Conservation (phyloP, 2,888 invertebrate genomes). For the Aspidiotus destructor region DNA sequence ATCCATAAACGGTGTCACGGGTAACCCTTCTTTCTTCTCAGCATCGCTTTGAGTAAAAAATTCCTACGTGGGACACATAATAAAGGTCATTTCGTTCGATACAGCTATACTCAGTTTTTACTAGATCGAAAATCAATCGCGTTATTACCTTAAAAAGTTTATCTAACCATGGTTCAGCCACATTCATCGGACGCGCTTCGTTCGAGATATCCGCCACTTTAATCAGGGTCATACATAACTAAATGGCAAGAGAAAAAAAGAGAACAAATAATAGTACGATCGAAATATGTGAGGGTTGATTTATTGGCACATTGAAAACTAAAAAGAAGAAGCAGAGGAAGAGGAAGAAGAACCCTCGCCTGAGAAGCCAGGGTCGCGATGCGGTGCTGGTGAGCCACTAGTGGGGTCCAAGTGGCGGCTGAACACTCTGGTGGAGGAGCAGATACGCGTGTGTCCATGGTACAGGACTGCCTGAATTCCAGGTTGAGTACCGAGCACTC, state of each 20-base stretch:
- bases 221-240: slow-evolving; percentile 70
- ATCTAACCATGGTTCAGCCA: slow-evolving; percentile 74
- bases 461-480: too few species aligned
- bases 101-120: neutral
- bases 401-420: too few species aligned
- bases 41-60: slow-evolving; percentile 71
- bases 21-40: slow-evolving; percentile 69
- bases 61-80: slow-evolving; percentile 45
- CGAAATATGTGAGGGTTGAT: too few species aligned
- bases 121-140: neutral
- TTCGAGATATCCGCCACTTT: slow-evolving; percentile 78
- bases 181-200: slow-evolving; percentile 70
- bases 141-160: slow-evolving; percentile 51
- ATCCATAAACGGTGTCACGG: slow-evolving; percentile 79
- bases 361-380: too few species aligned
- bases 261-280: neutral
- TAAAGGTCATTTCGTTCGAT: neutral
- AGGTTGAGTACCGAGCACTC: too few species aligned
- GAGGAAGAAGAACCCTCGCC: too few species aligned
- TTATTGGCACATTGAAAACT: too few species aligned
- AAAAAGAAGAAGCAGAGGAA: too few species aligned
- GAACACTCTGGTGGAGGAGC: too few species aligned
- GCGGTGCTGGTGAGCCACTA: too few species aligned
- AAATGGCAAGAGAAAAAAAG: slow-evolving; percentile 36
- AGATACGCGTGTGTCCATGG: too few species aligned